These are phyloP conservation scores for Brachypteracias leptosomus DNA, from an alignment of 2,113 vertebrate genomes.

Conservation along the genomic window DNA sequence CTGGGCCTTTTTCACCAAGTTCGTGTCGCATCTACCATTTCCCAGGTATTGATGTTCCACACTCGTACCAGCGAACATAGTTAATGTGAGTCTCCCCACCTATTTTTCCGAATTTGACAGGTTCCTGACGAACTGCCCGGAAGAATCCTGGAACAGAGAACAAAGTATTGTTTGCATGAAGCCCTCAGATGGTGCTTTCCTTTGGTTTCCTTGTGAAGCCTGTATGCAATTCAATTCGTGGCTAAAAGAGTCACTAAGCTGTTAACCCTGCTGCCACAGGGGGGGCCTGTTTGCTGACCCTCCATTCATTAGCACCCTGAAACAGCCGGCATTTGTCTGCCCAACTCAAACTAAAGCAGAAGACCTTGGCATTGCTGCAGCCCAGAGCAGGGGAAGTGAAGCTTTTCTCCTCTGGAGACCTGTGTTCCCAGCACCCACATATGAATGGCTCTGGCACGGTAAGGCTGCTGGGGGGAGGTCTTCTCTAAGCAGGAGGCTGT, in stretches of 20 bases:
- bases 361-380: background rate
- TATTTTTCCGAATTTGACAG: conserved; percentile 92
- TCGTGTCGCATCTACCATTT: conserved; percentile 84
- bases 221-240: rapidly evolving
- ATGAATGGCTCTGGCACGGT: too few species aligned
- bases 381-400: background rate
- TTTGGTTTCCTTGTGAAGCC: too few species aligned
- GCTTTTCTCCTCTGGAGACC: too few species aligned
- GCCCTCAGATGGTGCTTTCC: background rate
- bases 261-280: rapidly evolving
- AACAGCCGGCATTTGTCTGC: background rate
- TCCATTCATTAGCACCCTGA: rapidly evolving
- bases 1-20: background rate
- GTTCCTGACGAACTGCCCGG: conserved; percentile 92
- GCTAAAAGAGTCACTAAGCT: rapidly evolving
- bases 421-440: background rate
- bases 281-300: background rate
- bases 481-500: rapidly evolving
- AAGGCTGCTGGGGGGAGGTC: background rate
- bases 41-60: conserved; percentile 93
- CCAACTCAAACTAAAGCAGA: background rate
- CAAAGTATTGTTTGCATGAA: background rate
- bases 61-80: conserved; percentile 97
- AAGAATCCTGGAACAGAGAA: conserved; percentile 82
- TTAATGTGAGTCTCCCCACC: conserved; percentile 88